Base-by-base conservation (phyloP, 2,113 vertebrate species). In the Oncorhynchus mykiss region DNA sequence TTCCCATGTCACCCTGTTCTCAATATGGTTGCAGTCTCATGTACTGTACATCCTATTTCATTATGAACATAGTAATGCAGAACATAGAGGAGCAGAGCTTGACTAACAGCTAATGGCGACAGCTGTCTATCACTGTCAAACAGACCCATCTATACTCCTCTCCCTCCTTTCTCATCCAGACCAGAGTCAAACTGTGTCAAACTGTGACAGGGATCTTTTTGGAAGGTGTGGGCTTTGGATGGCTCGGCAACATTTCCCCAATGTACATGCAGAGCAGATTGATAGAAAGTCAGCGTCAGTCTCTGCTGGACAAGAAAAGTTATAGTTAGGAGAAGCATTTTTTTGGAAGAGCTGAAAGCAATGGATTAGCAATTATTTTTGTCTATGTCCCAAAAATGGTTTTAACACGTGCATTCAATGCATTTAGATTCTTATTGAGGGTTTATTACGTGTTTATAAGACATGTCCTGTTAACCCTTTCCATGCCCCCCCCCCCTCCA, bases 401-500 rank as follows among this genome's bases (percentile, higher is more conserved):
- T 9, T 11, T 9, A 9, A 45, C 39, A 45, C 4, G 16, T 54
- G 16, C 49, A 16, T 54, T 54, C 3, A 13, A 54, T 54, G 14
- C 49, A 54, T 54, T 45, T 54, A 16, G 3, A 54, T 14, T 54
- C 49, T 54, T 54, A 54, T 54, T 54, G 49, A 54, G 39, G 39
- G 49, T 54, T 54, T 13, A 18, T 54, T 45, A 11, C 1, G 49
- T 54, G 49, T 54, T 54, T 54, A 18, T 54, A 3, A 54, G 14
- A 54, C 4, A 18, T 54, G 12, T 54, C 5, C 16, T 54, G 16
- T 54, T 54, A 54, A 54, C 49, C 49, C 16, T 54, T 54, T 54
- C 49, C 49, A 18, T 62, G 7, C 0, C 5, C 51, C 71, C 9
- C 74, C 31, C 5, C 31, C 31, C 31, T 89, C 78, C 91, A 99